Conservation (phyloP, 2,797 vertebrate genomes). For the Lithobates pipiens region DNA sequence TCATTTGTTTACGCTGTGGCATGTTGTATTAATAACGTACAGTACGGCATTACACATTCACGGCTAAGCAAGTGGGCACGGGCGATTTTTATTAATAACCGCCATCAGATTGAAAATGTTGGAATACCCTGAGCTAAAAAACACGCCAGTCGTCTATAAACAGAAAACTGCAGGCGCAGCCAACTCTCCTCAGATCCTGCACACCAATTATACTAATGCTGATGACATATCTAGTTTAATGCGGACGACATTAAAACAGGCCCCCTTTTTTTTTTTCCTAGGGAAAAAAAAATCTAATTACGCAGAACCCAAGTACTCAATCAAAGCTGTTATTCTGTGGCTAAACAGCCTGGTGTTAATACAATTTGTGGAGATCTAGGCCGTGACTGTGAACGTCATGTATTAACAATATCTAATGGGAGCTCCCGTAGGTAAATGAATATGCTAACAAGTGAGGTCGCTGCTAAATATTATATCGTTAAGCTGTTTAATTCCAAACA, state of each 20-base stretch:
- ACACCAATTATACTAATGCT: slow-evolving; percentile 83
- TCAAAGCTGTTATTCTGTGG: slow-evolving; percentile 89
- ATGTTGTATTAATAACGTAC: slow-evolving; percentile 45
- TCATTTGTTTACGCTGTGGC: slow-evolving; percentile 18
- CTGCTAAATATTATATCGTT: slow-evolving; percentile 90
- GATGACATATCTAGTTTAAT: slow-evolving; percentile 83
- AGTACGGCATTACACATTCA: slow-evolving; percentile 4
- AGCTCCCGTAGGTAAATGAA: slow-evolving; percentile 90
- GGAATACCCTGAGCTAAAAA: slow-evolving; percentile 44
- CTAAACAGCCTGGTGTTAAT: slow-evolving; percentile 86
- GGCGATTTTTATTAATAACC: slow-evolving; percentile 57
- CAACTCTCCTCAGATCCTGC: slow-evolving; percentile 72
- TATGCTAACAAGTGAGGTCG: slow-evolving; percentile 88
- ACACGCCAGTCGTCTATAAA: slow-evolving; percentile 68
- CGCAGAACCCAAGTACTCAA: slow-evolving; percentile 84
- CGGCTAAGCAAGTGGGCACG: slow-evolving; percentile 1
- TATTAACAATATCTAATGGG: slow-evolving; percentile 91
- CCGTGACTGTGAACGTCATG: slow-evolving; percentile 84
- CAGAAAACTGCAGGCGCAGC: slow-evolving; percentile 72
- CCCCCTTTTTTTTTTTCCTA: slow-evolving; percentile 74
- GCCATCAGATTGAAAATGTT: slow-evolving; percentile 47
- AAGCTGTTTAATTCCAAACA: slow-evolving; percentile 91
- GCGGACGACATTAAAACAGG: slow-evolving; percentile 79
- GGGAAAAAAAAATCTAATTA: slow-evolving; percentile 83
- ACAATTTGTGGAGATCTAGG: slow-evolving; percentile 86